Evolutionary conservation across 2,113 vertebrate genomes (phyloP).

Genomic region (Phyllostomus hastatus): DNA sequence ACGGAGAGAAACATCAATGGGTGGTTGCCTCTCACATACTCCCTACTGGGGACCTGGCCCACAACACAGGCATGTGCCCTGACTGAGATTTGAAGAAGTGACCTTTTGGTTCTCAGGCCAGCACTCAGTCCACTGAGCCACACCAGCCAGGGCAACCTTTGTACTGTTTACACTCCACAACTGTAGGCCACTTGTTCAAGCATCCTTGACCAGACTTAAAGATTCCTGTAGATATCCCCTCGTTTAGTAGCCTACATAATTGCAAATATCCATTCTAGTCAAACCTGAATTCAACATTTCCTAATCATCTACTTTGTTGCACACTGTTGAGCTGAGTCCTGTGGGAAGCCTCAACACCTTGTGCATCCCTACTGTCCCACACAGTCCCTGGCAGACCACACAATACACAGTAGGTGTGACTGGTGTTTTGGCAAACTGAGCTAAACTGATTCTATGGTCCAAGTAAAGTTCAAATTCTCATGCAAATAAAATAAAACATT

Average conservation of each 20-base stretch:
- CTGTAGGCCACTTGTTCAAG: background rate
- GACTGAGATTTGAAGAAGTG: too few species aligned
- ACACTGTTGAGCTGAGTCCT: too few species aligned
- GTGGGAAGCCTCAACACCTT: background rate
- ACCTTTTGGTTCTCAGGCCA: too few species aligned
- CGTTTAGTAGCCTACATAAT: background rate
- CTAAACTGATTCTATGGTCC: background rate
- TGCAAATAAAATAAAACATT: background rate
- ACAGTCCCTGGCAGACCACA: background rate
- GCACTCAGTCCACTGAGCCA: too few species aligned
- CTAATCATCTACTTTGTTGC: background rate
- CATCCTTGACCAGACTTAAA: background rate
- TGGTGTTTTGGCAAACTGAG: background rate
- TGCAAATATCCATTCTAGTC: background rate
- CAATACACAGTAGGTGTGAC: background rate
- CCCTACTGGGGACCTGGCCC: too few species aligned
- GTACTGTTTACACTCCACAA: background rate
- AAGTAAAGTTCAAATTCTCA: background rate
- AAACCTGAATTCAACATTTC: background rate
- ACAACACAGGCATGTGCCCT: too few species aligned
- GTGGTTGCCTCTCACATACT: too few species aligned
- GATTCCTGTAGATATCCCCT: background rate
- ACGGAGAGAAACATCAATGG: too few species aligned
- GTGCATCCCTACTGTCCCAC: background rate
- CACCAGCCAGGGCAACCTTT: background rate